These are phyloP conservation scores for Odontamblyopus lacepedii DNA, from an alignment of 2,797 vertebrate species.

Conservation along the genomic window DNA sequence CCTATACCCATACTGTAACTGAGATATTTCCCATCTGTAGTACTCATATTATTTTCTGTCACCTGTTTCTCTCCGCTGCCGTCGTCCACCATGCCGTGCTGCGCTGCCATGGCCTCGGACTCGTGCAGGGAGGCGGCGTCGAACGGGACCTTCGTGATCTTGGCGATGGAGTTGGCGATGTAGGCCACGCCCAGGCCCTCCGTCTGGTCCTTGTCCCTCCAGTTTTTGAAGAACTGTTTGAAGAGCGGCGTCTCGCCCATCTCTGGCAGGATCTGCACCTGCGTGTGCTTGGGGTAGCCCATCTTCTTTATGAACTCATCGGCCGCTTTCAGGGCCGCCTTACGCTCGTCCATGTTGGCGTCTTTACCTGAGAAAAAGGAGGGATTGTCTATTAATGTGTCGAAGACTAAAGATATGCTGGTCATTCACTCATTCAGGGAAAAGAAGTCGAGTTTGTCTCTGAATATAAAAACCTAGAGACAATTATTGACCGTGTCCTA, in stretches of 20 bases:
- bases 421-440: too few relatives aligned
- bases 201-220: conserved; percentile 91
- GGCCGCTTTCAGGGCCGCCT: conserved; percentile 89
- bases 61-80: conserved; percentile 93
- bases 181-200: conserved; percentile 88
- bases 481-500: too few relatives aligned
- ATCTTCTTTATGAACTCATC: conserved; percentile 97
- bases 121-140: conserved; percentile 88
- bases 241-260: conserved; percentile 94
- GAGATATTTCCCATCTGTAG: too few relatives aligned
- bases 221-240: conserved; percentile 99
- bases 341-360: conserved; percentile 92
- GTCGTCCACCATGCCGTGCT: conserved; percentile 95
- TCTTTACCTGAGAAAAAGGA: conserved; percentile 79
- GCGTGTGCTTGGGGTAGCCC: conserved; percentile 91
- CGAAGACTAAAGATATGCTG: too few relatives aligned
- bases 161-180: conserved; percentile 90
- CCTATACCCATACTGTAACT: too few relatives aligned
- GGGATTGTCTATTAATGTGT: too few relatives aligned
- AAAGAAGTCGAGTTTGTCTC: too few relatives aligned
- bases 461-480: too few relatives aligned
- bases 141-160: conserved; percentile 89
- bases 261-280: conserved; percentile 94
- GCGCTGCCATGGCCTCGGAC: conserved; percentile 91
- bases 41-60: too few relatives aligned